Base-by-base conservation (phyloP, 2,797 vertebrate species). In the Macroramphosus scolopax region DNA sequence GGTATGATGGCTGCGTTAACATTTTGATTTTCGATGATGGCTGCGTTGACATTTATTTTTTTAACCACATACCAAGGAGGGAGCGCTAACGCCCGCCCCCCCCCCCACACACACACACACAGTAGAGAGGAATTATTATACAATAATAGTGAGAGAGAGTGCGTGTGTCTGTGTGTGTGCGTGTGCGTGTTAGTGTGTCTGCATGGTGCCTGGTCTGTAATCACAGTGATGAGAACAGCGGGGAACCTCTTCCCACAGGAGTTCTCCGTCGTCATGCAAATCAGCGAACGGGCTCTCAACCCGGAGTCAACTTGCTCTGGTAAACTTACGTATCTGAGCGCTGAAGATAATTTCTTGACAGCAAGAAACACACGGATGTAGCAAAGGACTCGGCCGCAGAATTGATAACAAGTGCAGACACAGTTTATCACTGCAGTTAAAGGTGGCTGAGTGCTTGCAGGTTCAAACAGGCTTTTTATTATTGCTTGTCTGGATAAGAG, bases 171-270 rank as follows among this genome's bases (percentile, higher is more conserved):
- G n/a, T n/a, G n/a, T n/a, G n/a, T n/a, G n/a, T n/a, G n/a, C n/a
- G n/a, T n/a, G n/a, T n/a, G 62, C 68, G 10, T 52, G 36, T 46
- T 34, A 62, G 37, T 22, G 20, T 22, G 20, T 22, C 68, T 39
- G 63, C 49, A 45, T 58, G 51, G 59, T 43, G 57, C 60, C 75
- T 25, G 22, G 31, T 42, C 57, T 55, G 55, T 81, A 80, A 80
- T 84, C 62, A 77, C 56, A 52, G 52, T 58, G 70, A 68, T 39
- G 28, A 74, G 56, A 72, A 71, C 72, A 73, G 69, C 71, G 20
- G 73, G 58, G 55, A 42, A n/a, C n/a, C n/a, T n/a, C 56, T 45
- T 63, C 43, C 66, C 56, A 51, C 52, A 51, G 45, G 59, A 62
- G 30, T 64, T 67, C 54, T 29, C 62, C 31, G 59, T 50, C 26